Percentiles rank a stretch among this genome's conserved stretches.
Conservation (phyloP, 2,113 vertebrate species). For the Prolemur simus region DNA sequence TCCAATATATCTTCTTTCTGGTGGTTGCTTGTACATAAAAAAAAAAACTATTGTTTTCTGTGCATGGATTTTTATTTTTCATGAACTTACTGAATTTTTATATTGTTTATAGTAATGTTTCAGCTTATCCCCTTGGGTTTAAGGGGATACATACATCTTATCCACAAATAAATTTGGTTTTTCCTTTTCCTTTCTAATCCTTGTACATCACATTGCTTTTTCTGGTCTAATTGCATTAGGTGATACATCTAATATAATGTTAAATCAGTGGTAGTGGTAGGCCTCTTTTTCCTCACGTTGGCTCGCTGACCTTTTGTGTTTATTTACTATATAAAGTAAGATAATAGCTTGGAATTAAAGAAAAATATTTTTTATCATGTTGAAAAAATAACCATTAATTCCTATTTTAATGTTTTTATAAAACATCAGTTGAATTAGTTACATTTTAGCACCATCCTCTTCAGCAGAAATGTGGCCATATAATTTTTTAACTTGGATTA, state of each 20-base stretch:
- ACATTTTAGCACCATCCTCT: background rate
- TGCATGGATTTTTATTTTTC: background rate
- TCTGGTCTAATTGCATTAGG: background rate
- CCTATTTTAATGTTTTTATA: background rate
- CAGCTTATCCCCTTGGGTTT: background rate
- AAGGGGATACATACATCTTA: background rate
- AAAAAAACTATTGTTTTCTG: background rate
- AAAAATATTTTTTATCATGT: background rate
- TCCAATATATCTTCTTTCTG: background rate
- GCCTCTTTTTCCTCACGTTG: background rate
- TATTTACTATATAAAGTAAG: background rate
- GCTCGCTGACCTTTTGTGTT: background rate
- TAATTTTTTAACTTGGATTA: background rate
- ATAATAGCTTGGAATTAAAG: background rate
- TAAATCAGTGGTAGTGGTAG: background rate
- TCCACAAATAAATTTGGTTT: background rate
- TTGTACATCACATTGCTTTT: background rate
- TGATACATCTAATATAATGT: background rate
- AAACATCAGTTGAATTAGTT: background rate
- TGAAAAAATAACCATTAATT: background rate
- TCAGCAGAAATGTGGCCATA: background rate
- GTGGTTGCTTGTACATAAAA: background rate
- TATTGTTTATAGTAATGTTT: background rate
- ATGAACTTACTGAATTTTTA: background rate
- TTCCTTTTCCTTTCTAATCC: background rate